A percentile compares a stretch with the other conserved stretches of the same genome.
Conservation (phyloP, 2,888 invertebrate species). For the Hirtodrosophila cameraria region DNA sequence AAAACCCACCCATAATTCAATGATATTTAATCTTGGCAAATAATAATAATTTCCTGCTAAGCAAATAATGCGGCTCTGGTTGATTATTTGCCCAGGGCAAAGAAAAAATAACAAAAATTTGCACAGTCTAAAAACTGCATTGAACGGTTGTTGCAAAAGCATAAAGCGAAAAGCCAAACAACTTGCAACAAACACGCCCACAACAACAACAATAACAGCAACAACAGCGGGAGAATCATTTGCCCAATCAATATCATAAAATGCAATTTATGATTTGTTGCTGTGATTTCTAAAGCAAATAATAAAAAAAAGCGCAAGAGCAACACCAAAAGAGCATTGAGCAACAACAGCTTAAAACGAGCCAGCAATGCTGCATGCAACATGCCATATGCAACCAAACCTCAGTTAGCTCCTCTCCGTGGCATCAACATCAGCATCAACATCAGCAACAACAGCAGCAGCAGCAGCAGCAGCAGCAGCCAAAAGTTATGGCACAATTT, state of each 20-base stretch:
- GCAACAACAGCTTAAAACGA: slow-evolving; percentile 37
- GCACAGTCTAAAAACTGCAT: slow-evolving; percentile 22
- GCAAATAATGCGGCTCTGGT: slow-evolving; percentile 56
- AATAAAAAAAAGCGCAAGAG: slow-evolving; percentile 48
- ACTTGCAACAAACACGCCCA: slow-evolving; percentile 63
- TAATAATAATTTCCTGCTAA: slow-evolving; percentile 73
- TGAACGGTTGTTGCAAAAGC: slow-evolving; percentile 41
- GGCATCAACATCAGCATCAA: slow-evolving; percentile 24
- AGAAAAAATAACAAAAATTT: slow-evolving; percentile 19
- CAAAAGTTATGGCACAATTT: slow-evolving; percentile 81
- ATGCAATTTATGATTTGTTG: slow-evolving; percentile 81
- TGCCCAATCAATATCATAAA: slow-evolving; percentile 80
- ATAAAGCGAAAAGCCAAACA: slow-evolving; percentile 31
- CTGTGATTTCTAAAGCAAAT: slow-evolving; percentile 78
- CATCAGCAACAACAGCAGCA: slow-evolving; percentile 23
- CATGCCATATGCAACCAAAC: slow-evolving; percentile 28
- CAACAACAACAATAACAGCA: slow-evolving; percentile 32
- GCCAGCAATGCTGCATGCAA: slow-evolving; percentile 47
- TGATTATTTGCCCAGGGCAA: slow-evolving; percentile 39
- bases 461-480: slow-evolving; percentile 44
- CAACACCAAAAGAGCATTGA: slow-evolving; percentile 32
- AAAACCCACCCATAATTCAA: slow-evolving; percentile 55
- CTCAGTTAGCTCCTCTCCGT: slow-evolving; percentile 3
- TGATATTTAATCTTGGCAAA: slow-evolving; percentile 66
- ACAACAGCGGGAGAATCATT: slow-evolving; percentile 45